Conservation (phyloP, 2,797 vertebrate species). For the Schizothorax lantsangensis region DNA sequence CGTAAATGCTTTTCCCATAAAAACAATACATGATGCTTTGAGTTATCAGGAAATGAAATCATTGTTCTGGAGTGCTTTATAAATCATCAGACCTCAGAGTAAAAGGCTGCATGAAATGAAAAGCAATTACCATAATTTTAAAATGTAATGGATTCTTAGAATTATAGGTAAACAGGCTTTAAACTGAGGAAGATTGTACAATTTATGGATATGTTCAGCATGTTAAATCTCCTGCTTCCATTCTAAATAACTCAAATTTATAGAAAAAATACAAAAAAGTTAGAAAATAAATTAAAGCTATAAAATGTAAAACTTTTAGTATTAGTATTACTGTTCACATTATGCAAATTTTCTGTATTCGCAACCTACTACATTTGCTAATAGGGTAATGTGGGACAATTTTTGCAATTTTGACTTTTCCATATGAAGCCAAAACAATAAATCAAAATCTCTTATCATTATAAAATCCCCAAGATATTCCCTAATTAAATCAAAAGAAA, state of each 20-base stretch:
- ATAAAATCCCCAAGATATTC: not conserved
- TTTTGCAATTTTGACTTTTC: not conserved
- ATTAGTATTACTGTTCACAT: no score
- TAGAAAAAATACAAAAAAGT: not conserved
- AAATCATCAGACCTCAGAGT: conserved; percentile 71
- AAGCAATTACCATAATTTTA: not conserved
- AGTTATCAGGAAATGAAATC: conserved; percentile 58
- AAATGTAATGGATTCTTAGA: not conserved
- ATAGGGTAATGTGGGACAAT: no score
- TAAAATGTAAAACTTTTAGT: no score
- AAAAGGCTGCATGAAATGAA: not conserved
- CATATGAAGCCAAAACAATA: not conserved
- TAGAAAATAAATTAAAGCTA: no score
- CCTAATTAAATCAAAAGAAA: not conserved
- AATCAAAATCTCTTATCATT: not conserved
- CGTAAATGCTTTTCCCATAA: not conserved
- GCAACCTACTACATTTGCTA: no score
- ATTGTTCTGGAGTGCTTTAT: conserved; percentile 70
- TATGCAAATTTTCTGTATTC: no score
- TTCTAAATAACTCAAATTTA: not conserved
- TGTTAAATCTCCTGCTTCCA: not conserved
- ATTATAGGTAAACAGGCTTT: not conserved
- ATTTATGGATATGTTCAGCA: not conserved
- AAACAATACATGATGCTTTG: conserved; percentile 48
- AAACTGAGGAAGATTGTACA: not conserved